phyloP scores from a whole-genome alignment of 2,113 vertebrate genomes.

The Mormyrus iriodes region DNA sequence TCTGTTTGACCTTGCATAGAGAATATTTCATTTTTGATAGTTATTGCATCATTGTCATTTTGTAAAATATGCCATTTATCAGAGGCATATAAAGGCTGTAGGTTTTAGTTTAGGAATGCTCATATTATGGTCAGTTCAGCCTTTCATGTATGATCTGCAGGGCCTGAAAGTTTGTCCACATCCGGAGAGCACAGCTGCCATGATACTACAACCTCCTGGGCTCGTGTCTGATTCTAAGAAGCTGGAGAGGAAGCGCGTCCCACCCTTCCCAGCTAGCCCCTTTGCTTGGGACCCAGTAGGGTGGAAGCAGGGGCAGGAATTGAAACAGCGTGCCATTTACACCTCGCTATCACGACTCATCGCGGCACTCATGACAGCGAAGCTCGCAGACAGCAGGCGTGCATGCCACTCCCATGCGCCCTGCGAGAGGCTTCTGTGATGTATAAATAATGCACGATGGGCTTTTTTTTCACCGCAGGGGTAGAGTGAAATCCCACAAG shows the following conservation, averaged over 20 bases:
- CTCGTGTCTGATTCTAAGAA: not conserved
- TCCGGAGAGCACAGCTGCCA: not conserved
- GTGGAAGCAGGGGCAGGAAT: not conserved
- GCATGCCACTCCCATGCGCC: not conserved
- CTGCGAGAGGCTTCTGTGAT: not conserved
- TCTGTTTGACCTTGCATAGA: not conserved
- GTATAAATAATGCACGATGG: constrained; percentile 15
- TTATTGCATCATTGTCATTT: not conserved
- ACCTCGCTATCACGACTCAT: not conserved
- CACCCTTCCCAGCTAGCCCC: not conserved
- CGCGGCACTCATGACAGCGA: not conserved
- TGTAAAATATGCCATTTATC: not conserved
- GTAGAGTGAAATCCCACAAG: not conserved
- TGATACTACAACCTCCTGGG: not conserved
- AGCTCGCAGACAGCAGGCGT: not conserved
- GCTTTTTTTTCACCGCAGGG: not conserved
- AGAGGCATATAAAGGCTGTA: not conserved
- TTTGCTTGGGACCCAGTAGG: not conserved
- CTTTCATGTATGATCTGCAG: not conserved
- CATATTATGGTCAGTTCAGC: not conserved
- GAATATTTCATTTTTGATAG: not conserved
- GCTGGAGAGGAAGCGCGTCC: not conserved
- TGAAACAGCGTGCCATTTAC: not conserved
- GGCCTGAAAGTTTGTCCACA: not conserved
- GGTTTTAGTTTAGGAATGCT: not conserved